These are phyloP conservation scores for Euschistus heros DNA, from an alignment of 1,140 invertebrate species.

Conservation along the genomic window DNA sequence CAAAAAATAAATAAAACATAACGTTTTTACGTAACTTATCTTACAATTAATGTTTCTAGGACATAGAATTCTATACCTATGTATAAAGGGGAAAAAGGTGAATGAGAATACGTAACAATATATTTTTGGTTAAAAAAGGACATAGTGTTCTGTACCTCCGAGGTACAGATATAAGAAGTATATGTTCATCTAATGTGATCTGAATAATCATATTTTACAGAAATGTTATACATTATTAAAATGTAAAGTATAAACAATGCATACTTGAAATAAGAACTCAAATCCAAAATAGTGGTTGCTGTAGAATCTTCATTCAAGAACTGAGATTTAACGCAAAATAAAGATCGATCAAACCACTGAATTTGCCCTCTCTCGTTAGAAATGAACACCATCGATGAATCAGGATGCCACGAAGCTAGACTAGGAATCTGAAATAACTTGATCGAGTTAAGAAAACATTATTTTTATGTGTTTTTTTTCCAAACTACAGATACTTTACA, in stretches of 20 bases:
- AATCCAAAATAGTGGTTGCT: slow-evolving; percentile 49
- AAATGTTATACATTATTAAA: neutral
- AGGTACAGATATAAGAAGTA: too few relatives aligned
- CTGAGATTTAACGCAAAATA: slow-evolving; percentile 55
- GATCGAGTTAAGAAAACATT: neutral
- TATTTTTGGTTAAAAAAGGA: too few relatives aligned
- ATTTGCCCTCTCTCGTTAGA: slow-evolving; percentile 61
- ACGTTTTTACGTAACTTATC: too few relatives aligned
- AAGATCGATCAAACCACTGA: slow-evolving; percentile 64
- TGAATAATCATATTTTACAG: too few relatives aligned
- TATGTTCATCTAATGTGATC: too few relatives aligned
- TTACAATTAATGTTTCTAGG: too few relatives aligned
- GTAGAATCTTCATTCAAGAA: slow-evolving; percentile 53
- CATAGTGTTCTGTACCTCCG: too few relatives aligned
- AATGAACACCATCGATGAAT: slow-evolving; percentile 53
- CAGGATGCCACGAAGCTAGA: slow-evolving; percentile 58
- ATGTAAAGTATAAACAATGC: neutral
- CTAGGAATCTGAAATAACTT: slow-evolving; percentile 48
- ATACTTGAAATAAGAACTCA: slow-evolving; percentile 58
- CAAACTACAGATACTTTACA: neutral
- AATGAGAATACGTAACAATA: too few relatives aligned
- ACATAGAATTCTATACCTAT: too few relatives aligned
- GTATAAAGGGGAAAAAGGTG: too few relatives aligned
- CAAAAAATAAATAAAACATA: too few relatives aligned
- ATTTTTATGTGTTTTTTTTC: neutral